A percentile compares a stretch with the other conserved stretches of the same genome.
Evolutionary conservation across 2,797 vertebrate species (phyloP).

Genomic region (Neosalanx taihuensis): DNA sequence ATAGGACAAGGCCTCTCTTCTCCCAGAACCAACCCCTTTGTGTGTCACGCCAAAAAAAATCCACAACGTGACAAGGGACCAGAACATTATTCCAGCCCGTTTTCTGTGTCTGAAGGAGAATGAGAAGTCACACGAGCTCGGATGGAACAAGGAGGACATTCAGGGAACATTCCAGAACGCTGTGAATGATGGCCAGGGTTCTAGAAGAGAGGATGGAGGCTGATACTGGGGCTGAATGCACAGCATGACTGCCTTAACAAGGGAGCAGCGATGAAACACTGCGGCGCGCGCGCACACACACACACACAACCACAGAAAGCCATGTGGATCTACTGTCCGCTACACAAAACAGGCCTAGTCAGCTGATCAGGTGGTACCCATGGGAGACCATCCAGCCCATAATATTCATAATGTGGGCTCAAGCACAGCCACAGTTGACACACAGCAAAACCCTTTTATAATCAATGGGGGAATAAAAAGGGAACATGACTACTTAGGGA

Average conservation of each 20-base stretch:
- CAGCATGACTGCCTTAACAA: constrained; percentile 37
- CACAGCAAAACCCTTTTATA: constrained; percentile 34
- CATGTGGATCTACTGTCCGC: constrained; percentile 7
- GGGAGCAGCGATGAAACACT: neutral
- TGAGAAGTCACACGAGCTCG: constrained; percentile 60
- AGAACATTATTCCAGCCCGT: constrained; percentile 50
- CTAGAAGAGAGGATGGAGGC: constrained; percentile 49
- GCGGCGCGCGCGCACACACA: constrained; percentile 1
- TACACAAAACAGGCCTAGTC: constrained; percentile 1
- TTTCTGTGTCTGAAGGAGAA: constrained; percentile 62
- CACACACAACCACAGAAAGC: constrained; percentile 5
- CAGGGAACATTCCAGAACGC: constrained; percentile 46
- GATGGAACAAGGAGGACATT: constrained; percentile 71
- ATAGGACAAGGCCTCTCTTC: constrained; percentile 27
- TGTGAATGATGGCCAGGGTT: constrained; percentile 59
- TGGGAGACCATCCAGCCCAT: neutral
- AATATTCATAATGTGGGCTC: neutral
- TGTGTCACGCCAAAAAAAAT: constrained; percentile 55
- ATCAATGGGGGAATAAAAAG: constrained; percentile 22
- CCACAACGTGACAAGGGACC: constrained; percentile 42
- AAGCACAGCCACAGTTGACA: no score
- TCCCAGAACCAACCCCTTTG: constrained; percentile 38
- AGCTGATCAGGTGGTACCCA: neutral
- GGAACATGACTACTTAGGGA: neutral
- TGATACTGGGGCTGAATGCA: constrained; percentile 60